phyloP scores from a whole-genome alignment of 1,140 invertebrate species.

The Streblospio benedicti region DNA sequence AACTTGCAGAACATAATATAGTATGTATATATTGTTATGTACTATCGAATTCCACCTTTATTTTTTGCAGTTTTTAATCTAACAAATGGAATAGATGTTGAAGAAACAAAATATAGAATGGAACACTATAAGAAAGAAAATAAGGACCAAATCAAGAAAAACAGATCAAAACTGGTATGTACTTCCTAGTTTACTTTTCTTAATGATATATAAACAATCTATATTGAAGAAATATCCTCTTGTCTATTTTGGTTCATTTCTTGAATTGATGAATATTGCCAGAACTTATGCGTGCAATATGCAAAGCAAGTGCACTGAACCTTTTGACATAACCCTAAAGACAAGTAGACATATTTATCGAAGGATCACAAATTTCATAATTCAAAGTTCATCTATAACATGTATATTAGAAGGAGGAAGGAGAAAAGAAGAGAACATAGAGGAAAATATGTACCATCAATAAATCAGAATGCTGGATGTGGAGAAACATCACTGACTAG shows the following conservation, averaged over 20 bases:
- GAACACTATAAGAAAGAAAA: slow-evolving; percentile 92
- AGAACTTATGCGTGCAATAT: not conserved
- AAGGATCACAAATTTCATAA: not conserved
- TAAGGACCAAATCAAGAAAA: slow-evolving; percentile 79
- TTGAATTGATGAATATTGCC: not conserved
- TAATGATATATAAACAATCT: no score
- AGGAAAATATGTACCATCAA: not conserved
- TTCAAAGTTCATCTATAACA: not conserved
- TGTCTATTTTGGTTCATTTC: not conserved
- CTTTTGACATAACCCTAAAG: not conserved
- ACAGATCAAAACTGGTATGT: slow-evolving; percentile 47
- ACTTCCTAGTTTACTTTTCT: not conserved
- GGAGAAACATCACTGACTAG: not conserved
- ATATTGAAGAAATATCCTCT: not conserved
- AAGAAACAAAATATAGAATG: slow-evolving; percentile 81
- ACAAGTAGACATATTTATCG: not conserved
- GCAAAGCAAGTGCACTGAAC: not conserved
- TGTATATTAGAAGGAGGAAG: not conserved
- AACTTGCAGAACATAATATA: no score
- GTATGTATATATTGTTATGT: no score
- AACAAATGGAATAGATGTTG: slow-evolving; percentile 79
- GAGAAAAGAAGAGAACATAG: not conserved
- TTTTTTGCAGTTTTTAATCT: slow-evolving; percentile 69
- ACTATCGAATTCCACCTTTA: no score
- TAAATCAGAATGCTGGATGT: not conserved